Conservation (phyloP, 2,113 vertebrate species). For the Lasiurus borealis region DNA sequence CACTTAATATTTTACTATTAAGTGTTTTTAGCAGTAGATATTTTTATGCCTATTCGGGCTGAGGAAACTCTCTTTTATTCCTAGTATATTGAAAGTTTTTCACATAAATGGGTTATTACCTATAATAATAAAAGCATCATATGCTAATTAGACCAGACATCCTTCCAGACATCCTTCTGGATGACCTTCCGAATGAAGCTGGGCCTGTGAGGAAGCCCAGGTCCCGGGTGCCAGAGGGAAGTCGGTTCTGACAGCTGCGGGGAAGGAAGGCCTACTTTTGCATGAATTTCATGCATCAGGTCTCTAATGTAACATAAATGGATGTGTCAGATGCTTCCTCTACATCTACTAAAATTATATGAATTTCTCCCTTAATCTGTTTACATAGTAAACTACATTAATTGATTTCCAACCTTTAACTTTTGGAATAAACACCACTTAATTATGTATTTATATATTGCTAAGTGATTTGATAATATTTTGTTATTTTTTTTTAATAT, state of each 20-base stretch:
- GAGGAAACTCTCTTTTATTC: background rate
- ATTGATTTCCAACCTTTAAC: conserved; percentile 16
- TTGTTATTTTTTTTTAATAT: background rate
- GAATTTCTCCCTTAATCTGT: background rate
- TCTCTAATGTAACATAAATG: background rate
- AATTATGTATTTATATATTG: background rate
- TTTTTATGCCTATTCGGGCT: background rate
- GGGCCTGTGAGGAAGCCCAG: background rate
- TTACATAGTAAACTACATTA: background rate
- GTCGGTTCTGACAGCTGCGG: too few relatives aligned
- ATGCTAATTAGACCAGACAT: too few relatives aligned
- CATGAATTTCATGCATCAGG: too few relatives aligned
- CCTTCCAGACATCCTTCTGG: too few relatives aligned
- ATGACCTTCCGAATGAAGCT: too few relatives aligned
- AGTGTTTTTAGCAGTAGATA: background rate
- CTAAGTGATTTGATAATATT: conserved; percentile 11
- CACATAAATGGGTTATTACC: background rate
- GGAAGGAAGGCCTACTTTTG: too few relatives aligned
- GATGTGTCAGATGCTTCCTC: background rate
- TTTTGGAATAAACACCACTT: background rate
- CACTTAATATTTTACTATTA: background rate
- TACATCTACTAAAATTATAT: background rate
- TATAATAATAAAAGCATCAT: too few relatives aligned
- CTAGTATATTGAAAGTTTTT: background rate
- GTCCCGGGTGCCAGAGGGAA: too few relatives aligned